Conservation (phyloP, 1,140 invertebrate genomes). For the Latrodectus geometricus region DNA sequence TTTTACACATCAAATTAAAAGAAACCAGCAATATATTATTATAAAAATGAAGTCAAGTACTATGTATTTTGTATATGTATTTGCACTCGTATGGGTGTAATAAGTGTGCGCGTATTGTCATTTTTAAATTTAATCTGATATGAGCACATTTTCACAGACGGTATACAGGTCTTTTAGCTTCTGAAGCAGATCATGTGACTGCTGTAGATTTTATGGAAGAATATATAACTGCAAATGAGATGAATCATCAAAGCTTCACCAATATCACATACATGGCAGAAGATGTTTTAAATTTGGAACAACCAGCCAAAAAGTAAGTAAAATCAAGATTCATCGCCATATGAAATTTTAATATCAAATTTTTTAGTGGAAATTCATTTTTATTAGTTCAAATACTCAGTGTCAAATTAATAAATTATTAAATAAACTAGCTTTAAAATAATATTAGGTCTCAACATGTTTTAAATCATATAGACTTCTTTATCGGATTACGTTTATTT, state of each 20-base stretch:
- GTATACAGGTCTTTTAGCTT: conserved; percentile 72
- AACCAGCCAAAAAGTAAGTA: conserved; percentile 66
- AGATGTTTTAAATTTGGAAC: conserved; percentile 73
- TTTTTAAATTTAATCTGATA: background rate
- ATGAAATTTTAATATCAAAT: too few relatives aligned
- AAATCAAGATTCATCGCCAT: background rate
- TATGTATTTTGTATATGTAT: background rate
- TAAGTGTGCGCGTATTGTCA: background rate
- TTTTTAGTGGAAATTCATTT: too few relatives aligned
- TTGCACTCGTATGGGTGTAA: background rate
- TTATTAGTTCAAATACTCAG: too few relatives aligned
- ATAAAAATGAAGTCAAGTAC: too few relatives aligned
- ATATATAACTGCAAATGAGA: conserved; percentile 73
- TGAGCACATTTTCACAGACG: conserved; percentile 67
- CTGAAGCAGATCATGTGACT: conserved; percentile 70
- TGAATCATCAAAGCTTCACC: conserved; percentile 69
- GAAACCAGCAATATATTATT: too few relatives aligned
- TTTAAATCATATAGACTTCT: too few relatives aligned
- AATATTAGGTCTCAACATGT: too few relatives aligned
- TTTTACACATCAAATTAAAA: too few relatives aligned
- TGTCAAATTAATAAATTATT: too few relatives aligned
- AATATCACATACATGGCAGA: conserved; percentile 72
- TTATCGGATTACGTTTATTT: too few relatives aligned
- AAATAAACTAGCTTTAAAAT: too few relatives aligned
- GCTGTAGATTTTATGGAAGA: conserved; percentile 75